Base-by-base conservation (phyloP, 2,888 invertebrate species). In the Steinernema carpocapsae region DNA sequence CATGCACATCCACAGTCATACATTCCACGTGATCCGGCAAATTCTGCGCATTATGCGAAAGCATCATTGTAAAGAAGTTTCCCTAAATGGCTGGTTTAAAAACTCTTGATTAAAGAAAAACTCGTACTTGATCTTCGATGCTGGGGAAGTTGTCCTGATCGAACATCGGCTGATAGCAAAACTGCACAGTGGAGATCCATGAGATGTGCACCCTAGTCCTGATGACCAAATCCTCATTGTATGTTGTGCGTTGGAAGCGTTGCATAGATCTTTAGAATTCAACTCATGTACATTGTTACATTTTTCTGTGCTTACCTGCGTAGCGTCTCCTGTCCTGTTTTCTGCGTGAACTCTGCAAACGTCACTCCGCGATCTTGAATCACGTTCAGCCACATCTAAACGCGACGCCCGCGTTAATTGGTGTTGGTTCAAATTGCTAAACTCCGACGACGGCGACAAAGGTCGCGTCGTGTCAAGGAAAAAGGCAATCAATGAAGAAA, bases 1-100 rank as follows among this genome's bases (percentile, higher is more conserved):
- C 85, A 76, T 86, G 85, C 76, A 86, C 77, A 70, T 86, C 85
- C 24, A 84, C 83, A 3, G 79, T 81, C 84, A 86, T 85, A 76
- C 85, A 86, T 64, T 86, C 85, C 64, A 81, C 72, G 29, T 74
- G 78, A 14, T 37, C 52, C 19, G 80, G 37, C 37, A 37, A 74
- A 75, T 80, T 83, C 42, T 83, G 80, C 0, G 79, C 76, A 42
- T 85, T 82, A 71, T 85, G 83, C 12, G 79, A 79, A 14, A 85
- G 76, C 51, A 81, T 76, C 80, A 86, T 79, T n/a, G 80, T 79
- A 79, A 86, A 86, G 77, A 86, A 86, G 43, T 78, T 78, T 29
- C 85, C 85, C 80, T 85, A 74, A 71, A 77, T 74, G 19, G 7
- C 14, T n/a, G 10, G 14, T 14, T n/a, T n/a, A n/a, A n/a, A n/a